Base-by-base conservation (phyloP, 2,113 vertebrate genomes). In the Clarias batrachus region DNA sequence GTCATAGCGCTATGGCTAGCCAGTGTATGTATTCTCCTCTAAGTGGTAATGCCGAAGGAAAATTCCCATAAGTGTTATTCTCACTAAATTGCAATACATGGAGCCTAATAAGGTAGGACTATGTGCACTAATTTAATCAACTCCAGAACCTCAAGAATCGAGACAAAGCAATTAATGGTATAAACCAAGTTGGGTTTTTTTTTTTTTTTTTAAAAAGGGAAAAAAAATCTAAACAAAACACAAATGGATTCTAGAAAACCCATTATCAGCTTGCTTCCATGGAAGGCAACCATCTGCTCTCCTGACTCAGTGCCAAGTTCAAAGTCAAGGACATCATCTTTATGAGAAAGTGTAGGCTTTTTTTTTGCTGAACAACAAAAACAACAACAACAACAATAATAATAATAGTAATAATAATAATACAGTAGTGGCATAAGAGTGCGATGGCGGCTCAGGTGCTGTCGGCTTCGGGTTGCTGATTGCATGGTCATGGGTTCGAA, bases 221-320 rank as follows among this genome's bases (percentile, higher is more conserved):
- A n/a, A n/a, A n/a, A n/a, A n/a, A 8, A 48, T 48, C 48, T 48
- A 41, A 41, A 62, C 7, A 11, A 93, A 92, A 92, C 90, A 90
- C 70, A 91, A 85, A 85, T n/a, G 76, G 82, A 90, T 88, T 88
- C 89, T 68, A 81, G 88, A 91, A 74, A 81, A 88, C 83, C 84
- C 88, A 89, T 91, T 91, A 90, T 91, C 91, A 66, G 89, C 86
- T 87, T 89, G 84, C 85, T 90, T 91, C 90, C 87, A 91, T 88
- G 82, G 82, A 82, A 90, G 90, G 90, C 92, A 90, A 90, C 91
- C 93, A 93, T 92, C 92, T 91, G 90, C 87, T 93, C 89, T 81
- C 90, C 91, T 94, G 92, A 94, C 92, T 91, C 71, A 80, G 86
- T 90, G 91, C 93, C 93, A 93, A 89, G 88, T 73, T 91, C 89